Evolutionary conservation across 1,140 invertebrate species (phyloP), one percentile per base, ranked within the genome.

Genomic region (Drosophila tsacasi): DNA sequence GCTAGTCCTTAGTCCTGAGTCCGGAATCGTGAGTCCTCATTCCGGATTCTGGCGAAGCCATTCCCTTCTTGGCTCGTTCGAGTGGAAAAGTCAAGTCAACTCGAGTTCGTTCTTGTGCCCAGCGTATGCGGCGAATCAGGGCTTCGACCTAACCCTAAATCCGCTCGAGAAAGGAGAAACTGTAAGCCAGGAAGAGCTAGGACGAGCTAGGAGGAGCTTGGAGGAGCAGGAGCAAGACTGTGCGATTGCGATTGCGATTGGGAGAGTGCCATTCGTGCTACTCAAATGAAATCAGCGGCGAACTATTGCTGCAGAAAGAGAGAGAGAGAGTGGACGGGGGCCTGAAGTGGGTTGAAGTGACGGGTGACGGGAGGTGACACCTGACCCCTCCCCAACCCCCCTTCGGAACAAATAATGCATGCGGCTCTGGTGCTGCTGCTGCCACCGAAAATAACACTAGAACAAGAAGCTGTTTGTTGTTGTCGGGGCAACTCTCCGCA

Each of bases 361-460:
- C 9, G 44, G 62, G 17, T 32, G 30, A 5, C 35, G 35, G 10
- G 8, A 44, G 63, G 64, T 27, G 66, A 72, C 69, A 73, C 44
- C 47, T 25, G 23, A 23, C 50, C 32, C 23, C 30, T 30, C 30
- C 2, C 9, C 27, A 30, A 10, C 6, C 39, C 1, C 17, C 17
- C n/a, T n/a, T n/a, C n/a, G n/a, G n/a, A 86, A 79, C 83, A 86
- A 86, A 82, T 86, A 86, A 86, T 86, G 83, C 83, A 86, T 86
- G 73, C 68, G 77, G 63, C 63, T 68, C 42, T 15, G n/a, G 0
- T 44, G 44, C 21, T 58, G 74, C 23, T 42, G 25, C 65, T 50
- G 42, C 30, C 62, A 67, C 47, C 39, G 27, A 69, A 50, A 52
- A 67, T 54, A 52, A 66, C 55, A 74, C 47, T 42, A 25, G 58